Evolutionary conservation across 1,140 invertebrate genomes (phyloP), one percentile per base, ranked within the genome.

Genomic region (Drepana arcuata): DNA sequence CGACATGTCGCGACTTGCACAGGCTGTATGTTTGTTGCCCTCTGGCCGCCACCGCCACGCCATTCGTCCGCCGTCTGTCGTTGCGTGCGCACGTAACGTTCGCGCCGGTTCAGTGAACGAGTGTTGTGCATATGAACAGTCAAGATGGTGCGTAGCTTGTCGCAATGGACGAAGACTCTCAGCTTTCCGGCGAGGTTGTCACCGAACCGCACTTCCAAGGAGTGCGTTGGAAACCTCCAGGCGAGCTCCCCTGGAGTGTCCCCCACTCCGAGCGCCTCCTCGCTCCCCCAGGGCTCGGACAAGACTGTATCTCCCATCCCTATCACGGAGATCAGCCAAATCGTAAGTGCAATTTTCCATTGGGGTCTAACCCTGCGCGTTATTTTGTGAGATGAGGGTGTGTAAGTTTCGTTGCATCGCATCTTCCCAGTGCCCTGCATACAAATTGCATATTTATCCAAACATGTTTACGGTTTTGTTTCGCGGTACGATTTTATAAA

Each of bases 161-260:
- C 91, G 29, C 91, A 93, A 86, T 94, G 92, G 92, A 93, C 92
- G 58, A 94, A 93, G 86, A 94, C 92, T 48, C 84, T 94, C 63
- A 93, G 92, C 85, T 94, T 94, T 71, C 92, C 92, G 41, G 89
- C 92, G 54, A 86, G 92, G 68, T 85, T 93, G 52, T 92, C 91
- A 33, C 91, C 92, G 0, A 91, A 92, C 66, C 88, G 91, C 53
- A 88, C 87, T 23, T 88, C 87, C 13, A 91, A 92, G 83, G 89
- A 92, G 72, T 87, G 86, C 77, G 84, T 86, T 40, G 84, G 84
- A 33, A 85, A 85, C 52, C 83, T 86, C 33, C 81, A 84, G 51
- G 74, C 75, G 2, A 72, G 77, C 33, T 74, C 66, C 25, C 73
- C 78, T 4, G 80, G 77, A 34, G 67, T 77, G 27, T 83, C 82